A percentile compares a stretch with the other conserved stretches of the same genome.
Conservation (phyloP, 2,888 invertebrate species). For the Meganola albula region DNA sequence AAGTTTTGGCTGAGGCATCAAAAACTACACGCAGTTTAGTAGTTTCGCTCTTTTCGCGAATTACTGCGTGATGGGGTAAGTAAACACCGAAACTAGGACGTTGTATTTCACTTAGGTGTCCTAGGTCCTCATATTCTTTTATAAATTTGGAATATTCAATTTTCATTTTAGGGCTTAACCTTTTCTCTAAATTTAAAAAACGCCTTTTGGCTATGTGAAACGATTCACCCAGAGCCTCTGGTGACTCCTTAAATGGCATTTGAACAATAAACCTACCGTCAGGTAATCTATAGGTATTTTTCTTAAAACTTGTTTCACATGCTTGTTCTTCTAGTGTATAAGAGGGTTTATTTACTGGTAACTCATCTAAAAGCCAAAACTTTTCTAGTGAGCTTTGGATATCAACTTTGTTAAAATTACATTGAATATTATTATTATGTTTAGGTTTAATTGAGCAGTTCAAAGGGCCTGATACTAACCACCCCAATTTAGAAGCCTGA, state of each 20-base stretch:
- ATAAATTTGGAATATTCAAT: slow-evolving; percentile 21
- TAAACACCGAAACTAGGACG: no score
- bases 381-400: slow-evolving; percentile 16
- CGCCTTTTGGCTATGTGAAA: slow-evolving; percentile 16
- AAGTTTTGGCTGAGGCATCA: slow-evolving; percentile 8
- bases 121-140: no score
- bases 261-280: slow-evolving; percentile 19
- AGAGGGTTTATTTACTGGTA: slow-evolving; percentile 10
- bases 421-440: no score
- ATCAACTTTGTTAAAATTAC: no score
- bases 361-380: slow-evolving; percentile 26
- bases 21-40: slow-evolving; percentile 9
- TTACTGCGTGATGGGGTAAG: slow-evolving; percentile 10
- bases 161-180: slow-evolving; percentile 23
- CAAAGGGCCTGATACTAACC: no score
- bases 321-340: slow-evolving; percentile 14
- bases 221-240: slow-evolving; percentile 13
- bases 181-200: slow-evolving; percentile 18
- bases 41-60: slow-evolving; percentile 9
- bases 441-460: no score
- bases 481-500: no score
- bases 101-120: no score
- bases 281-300: slow-evolving; percentile 2
- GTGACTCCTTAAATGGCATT: slow-evolving; percentile 18
- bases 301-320: slow-evolving; percentile 20